Conservation (phyloP, 2,888 invertebrate species). For the Drosophila mayaguana region DNA sequence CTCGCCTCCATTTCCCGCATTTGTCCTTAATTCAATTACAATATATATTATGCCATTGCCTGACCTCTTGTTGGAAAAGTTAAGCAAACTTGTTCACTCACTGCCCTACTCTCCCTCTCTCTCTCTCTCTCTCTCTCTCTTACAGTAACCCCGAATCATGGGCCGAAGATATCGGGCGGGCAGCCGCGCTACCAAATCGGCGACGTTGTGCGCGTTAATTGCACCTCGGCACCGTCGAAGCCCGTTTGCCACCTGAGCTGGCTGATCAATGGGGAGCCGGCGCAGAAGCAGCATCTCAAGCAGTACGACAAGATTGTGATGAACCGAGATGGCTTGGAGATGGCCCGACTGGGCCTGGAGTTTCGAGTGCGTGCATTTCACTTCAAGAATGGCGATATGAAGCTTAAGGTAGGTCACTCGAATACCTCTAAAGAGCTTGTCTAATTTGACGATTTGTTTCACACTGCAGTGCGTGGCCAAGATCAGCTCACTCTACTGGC, state of each 20-base stretch:
- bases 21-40: conserved; percentile 9
- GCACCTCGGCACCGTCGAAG: conserved; percentile 93
- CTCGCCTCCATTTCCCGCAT: neutral
- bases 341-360: conserved; percentile 91
- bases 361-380: conserved; percentile 92
- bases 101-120: too few relatives aligned
- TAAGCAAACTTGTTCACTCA: neutral
- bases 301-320: conserved; percentile 86
- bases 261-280: conserved; percentile 94
- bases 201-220: conserved; percentile 92
- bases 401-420: conserved; percentile 88
- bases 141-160: conserved; percentile 92
- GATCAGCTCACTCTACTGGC: conserved; percentile 94
- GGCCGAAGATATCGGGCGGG: conserved; percentile 92
- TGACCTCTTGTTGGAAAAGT: conserved; percentile 3
- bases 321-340: conserved; percentile 89
- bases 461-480: conserved; percentile 91
- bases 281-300: conserved; percentile 86
- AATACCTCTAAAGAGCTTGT: rapidly evolving
- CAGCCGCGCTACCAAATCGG: conserved; percentile 93
- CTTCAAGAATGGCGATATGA: conserved; percentile 93
- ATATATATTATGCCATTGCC: conserved; percentile 4
- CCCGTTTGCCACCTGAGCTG: conserved; percentile 93
- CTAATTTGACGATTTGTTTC: neutral
- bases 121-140: conserved; percentile 26